These are phyloP conservation scores for Gibbula magus DNA, from an alignment of 2,888 invertebrate genomes.

Conservation along the genomic window DNA sequence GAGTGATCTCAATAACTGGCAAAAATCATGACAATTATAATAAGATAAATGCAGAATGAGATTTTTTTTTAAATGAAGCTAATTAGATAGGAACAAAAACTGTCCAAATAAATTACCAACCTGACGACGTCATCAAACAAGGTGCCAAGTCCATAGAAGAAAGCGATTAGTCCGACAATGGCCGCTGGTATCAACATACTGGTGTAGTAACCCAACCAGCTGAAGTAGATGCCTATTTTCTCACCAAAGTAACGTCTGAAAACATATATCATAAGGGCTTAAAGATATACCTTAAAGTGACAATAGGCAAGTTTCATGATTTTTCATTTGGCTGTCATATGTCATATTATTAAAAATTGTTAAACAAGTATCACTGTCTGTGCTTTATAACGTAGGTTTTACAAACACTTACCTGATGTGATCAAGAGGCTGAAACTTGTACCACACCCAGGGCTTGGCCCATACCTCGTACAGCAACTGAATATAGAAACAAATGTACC, in stretches of 20 bases:
- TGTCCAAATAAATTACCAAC: slow-evolving; percentile 46
- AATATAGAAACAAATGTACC: slow-evolving; percentile 22
- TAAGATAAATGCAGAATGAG: too few species aligned
- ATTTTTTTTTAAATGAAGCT: too few species aligned
- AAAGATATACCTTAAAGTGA: too few species aligned
- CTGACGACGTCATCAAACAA: slow-evolving; percentile 56
- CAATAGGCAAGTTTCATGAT: too few species aligned
- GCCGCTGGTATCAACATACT: slow-evolving; percentile 86
- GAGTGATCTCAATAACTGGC: too few species aligned
- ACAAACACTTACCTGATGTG: slow-evolving; percentile 79
- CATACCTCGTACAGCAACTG: slow-evolving; percentile 92
- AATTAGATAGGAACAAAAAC: too few species aligned
- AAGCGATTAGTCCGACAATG: slow-evolving; percentile 67
- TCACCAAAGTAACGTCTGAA: slow-evolving; percentile 73
- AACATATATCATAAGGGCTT: neutral
- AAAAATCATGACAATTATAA: neutral
- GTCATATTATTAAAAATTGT: too few species aligned
- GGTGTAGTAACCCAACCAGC: slow-evolving; percentile 96
- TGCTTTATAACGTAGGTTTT: too few species aligned
- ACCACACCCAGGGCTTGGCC: slow-evolving; percentile 92
- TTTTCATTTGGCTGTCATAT: too few species aligned
- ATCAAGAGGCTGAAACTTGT: slow-evolving; percentile 93
- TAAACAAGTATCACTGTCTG: too few species aligned
- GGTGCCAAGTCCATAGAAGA: slow-evolving; percentile 69
- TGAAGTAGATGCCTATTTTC: slow-evolving; percentile 87